phyloP scores from a whole-genome alignment of 2,113 vertebrate genomes.

The Corythornis cristatus region DNA sequence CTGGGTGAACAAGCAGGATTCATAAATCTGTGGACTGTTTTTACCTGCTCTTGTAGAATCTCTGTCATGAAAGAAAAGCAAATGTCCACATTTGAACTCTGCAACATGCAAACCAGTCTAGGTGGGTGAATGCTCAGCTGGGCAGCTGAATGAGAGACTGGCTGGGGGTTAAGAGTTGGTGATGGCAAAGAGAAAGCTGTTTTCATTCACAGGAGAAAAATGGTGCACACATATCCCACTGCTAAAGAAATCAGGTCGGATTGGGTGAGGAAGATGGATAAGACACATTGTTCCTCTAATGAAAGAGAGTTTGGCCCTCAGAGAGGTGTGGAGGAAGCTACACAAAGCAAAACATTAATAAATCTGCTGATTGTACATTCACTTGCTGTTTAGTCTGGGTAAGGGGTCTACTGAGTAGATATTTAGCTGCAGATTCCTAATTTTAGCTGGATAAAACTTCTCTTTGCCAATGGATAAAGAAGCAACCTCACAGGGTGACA shows the following conservation, averaged over 20 bases:
- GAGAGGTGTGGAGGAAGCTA: background rate
- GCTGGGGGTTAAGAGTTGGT: background rate
- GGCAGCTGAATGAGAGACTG: background rate
- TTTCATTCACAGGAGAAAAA: background rate
- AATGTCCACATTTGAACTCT: background rate
- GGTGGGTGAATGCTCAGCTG: background rate
- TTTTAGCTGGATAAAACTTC: background rate
- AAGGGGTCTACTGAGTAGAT: background rate
- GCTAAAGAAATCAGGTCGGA: background rate
- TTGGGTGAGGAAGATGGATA: background rate
- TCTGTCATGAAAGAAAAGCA: background rate
- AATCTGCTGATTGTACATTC: background rate
- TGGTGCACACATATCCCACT: background rate
- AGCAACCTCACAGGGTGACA: background rate
- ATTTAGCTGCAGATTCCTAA: background rate
- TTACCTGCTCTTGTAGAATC: background rate
- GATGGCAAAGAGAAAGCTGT: background rate
- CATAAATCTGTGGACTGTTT: slow-evolving; percentile 33
- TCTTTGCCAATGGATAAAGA: background rate
- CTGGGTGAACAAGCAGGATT: slow-evolving; percentile 5
- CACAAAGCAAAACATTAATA: background rate
- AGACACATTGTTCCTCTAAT: background rate
- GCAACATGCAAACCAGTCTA: background rate
- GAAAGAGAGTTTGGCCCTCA: background rate
- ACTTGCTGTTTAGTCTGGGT: background rate